phyloP scores from a whole-genome alignment of 2,113 vertebrate genomes.

The Oxyruncus cristatus region DNA sequence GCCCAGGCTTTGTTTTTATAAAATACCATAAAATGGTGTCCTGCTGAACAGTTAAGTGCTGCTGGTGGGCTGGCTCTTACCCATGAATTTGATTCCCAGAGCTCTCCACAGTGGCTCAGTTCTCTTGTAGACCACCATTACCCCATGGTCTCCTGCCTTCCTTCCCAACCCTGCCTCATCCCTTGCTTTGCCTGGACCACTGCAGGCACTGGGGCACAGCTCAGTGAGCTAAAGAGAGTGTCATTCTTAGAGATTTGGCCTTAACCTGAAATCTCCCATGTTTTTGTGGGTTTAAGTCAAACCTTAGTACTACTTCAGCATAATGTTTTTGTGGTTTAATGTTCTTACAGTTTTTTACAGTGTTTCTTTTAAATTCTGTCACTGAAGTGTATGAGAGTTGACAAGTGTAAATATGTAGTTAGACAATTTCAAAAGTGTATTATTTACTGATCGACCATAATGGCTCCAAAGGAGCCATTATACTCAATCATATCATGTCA shows the following conservation, averaged over 20 bases:
- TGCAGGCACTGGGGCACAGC: neutral
- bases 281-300: constrained; percentile 52
- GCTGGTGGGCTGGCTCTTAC: neutral
- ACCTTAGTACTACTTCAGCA: constrained; percentile 4
- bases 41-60: neutral
- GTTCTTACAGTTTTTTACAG: constrained; percentile 58
- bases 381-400: constrained; percentile 69
- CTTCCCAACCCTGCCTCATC: neutral
- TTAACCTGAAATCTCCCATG: constrained; percentile 6
- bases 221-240: neutral
- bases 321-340: constrained; percentile 58
- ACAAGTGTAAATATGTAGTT: constrained; percentile 80
- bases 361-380: constrained; percentile 77
- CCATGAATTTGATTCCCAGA: neutral
- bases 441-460: constrained; percentile 80
- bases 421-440: constrained; percentile 78
- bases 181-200: neutral
- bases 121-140: neutral
- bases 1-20: neutral
- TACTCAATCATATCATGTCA: constrained; percentile 77
- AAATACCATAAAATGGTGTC: neutral
- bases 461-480: constrained; percentile 74
- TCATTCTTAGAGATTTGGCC: neutral
- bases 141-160: neutral
- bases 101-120: neutral